Conservation (phyloP, 2,113 vertebrate species). For the Thunnus thynnus region DNA sequence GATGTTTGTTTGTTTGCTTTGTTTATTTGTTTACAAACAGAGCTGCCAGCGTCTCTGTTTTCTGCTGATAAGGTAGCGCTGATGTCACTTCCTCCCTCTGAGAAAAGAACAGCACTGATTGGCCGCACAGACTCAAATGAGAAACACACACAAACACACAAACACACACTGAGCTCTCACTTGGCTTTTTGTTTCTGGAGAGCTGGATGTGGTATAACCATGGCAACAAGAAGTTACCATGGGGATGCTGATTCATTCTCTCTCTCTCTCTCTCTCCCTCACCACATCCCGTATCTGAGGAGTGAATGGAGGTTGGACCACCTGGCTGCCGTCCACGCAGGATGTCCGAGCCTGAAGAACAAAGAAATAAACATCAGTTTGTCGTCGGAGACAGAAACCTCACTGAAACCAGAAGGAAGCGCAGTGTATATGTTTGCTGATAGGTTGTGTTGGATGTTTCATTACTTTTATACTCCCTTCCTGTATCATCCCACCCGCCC, state of each 20-base stretch:
- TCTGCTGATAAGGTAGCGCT: slow-evolving; percentile 1
- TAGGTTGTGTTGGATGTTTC: too few species aligned
- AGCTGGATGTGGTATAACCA: slow-evolving; percentile 10
- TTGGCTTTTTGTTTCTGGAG: slow-evolving; percentile 1
- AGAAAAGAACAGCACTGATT: slow-evolving; percentile 6
- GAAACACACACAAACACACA: slow-evolving; percentile 1
- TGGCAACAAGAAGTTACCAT: slow-evolving; percentile 6
- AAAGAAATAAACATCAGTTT: too few species aligned
- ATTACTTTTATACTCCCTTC: too few species aligned
- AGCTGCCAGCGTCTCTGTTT: slow-evolving; percentile 9
- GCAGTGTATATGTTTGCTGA: too few species aligned
- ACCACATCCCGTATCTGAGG: too few species aligned
- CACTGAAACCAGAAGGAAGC: too few species aligned
- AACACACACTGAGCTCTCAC: background rate
- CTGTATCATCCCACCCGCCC: too few species aligned
- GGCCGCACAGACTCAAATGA: background rate
- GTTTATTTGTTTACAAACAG: too few species aligned
- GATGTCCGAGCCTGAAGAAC: background rate
- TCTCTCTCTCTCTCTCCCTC: background rate
- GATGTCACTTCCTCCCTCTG: slow-evolving; percentile 40
- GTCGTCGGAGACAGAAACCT: too few species aligned
- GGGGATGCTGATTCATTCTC: background rate
- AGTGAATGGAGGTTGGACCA: background rate
- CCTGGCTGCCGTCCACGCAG: background rate
- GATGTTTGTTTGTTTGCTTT: too few species aligned